Base-by-base conservation (phyloP, 2,888 invertebrate genomes). In the Tipula helvola region DNA sequence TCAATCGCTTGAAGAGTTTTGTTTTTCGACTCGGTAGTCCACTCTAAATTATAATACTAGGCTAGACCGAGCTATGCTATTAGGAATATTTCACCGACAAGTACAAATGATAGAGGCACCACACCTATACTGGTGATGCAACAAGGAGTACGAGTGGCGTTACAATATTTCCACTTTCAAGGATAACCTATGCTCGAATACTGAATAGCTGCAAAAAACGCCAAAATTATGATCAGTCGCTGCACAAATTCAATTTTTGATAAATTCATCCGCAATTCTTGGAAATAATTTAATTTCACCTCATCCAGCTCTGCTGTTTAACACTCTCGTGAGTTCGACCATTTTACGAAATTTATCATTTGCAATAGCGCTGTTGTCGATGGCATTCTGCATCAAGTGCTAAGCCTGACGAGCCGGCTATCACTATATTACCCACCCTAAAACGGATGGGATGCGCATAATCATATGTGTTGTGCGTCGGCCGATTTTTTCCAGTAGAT, bases 41-140 rank as follows among this genome's bases (percentile, higher is more conserved):
- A n/a, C n/a, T n/a, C 92, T 93, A 83, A 93, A 92, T 89, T 92
- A 93, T 88, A 94, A 90, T 28, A 93, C 89, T 16, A 93, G 0
- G 95, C 95, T 0, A 94, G 88, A 0, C 94, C 94, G 86, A 94
- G 90, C 0, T 92, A 91, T 87, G 90, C 92, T 0, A 92, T 91
- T 0, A 94, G 92, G 89, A 95, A 94, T 0, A 95, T 91, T 90
- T 95, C 95, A 0, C 94, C 95, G 87, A 94, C 93, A 92, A 95
- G 93, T 39, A 94, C 93, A 95, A 95, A 95, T 0, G 95, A 94
- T 52, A 95, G 89, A 0, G 94, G 94, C 3, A 93, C 93, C 18
- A 94, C 89, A 0, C 95, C 95, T 86, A 94, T 91, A 0, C 93
- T 93, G 86, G 94, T 92, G 86, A 94, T 93, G 83, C 88, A 88